These are phyloP conservation scores for Spizaetus ornatus DNA, from an alignment of 2,113 vertebrate genomes.

Conservation along the genomic window DNA sequence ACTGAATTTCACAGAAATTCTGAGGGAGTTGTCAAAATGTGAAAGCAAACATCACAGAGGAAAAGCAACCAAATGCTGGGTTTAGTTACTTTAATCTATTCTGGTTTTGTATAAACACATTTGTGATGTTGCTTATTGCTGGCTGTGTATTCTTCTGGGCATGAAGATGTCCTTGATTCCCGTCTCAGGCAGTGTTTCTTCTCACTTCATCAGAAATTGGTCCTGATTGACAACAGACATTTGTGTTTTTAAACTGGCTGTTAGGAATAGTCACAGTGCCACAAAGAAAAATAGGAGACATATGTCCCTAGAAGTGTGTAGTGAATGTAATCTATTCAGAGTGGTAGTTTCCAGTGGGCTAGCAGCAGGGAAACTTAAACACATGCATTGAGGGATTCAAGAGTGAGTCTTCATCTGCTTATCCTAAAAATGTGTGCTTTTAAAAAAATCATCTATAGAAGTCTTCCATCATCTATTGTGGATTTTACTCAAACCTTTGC, in stretches of 20 bases:
- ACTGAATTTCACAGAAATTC: constrained; percentile 35
- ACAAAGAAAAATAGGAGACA: constrained; percentile 77
- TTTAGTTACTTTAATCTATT: constrained; percentile 55
- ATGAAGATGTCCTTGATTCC: constrained; percentile 71
- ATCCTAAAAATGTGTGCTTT: not conserved
- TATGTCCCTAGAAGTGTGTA: constrained; percentile 69
- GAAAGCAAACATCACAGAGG: constrained; percentile 51
- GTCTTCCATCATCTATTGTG: not conserved
- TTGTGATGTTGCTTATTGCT: constrained; percentile 41
- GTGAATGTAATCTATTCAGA: constrained; percentile 31
- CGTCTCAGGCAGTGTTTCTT: constrained; percentile 68
- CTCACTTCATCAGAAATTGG: constrained; percentile 75
- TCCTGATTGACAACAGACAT: constrained; percentile 75
- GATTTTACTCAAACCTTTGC: constrained; percentile 12
- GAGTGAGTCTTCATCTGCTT: constrained; percentile 39
- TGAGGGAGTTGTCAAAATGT: constrained; percentile 51
- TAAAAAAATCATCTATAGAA: not conserved
- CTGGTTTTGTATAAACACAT: constrained; percentile 52
- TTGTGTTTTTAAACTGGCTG: constrained; percentile 72
- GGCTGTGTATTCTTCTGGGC: constrained; percentile 35
- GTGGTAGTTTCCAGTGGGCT: constrained; percentile 32
- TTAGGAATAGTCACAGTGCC: constrained; percentile 74
- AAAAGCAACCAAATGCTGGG: constrained; percentile 45
- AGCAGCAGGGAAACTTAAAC: constrained; percentile 39
- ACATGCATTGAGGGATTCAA: not conserved